Evolutionary conservation across 1,140 invertebrate genomes (phyloP).

Genomic region (Drosophila kikkawai): DNA sequence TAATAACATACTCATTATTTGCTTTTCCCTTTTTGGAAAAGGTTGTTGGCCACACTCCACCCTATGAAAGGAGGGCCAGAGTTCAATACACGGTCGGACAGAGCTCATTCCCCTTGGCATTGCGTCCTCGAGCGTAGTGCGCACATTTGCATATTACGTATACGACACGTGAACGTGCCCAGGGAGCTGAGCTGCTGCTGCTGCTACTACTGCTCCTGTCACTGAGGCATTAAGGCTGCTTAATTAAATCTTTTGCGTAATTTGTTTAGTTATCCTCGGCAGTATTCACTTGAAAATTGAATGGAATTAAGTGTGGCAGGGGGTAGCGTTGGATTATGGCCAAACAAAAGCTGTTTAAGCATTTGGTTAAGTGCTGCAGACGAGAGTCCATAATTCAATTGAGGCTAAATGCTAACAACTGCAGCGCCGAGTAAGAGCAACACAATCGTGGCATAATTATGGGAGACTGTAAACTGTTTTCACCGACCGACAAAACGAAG

Average conservation of each 20-base stretch:
- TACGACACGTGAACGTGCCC: conserved; percentile 71
- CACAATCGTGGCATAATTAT: conserved; percentile 75
- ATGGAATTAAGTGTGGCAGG: conserved; percentile 37
- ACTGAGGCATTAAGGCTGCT: conserved; percentile 61
- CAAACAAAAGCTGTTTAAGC: conserved; percentile 66
- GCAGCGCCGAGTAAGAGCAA: conserved; percentile 38
- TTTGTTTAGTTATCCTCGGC: conserved; percentile 74
- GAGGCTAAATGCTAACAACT: conserved; percentile 69
- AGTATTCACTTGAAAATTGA: conserved; percentile 75
- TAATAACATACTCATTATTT: not conserved
- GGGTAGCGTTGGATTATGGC: conserved; percentile 3
- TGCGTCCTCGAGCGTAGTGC: conserved; percentile 27
- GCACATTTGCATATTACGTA: conserved; percentile 79
- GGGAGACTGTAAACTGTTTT: conserved; percentile 43
- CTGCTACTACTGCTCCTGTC: conserved; percentile 33
- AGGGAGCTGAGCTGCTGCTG: conserved; percentile 18
- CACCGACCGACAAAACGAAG: conserved; percentile 44
- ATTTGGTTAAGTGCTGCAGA: conserved; percentile 62
- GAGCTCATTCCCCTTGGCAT: conserved; percentile 12
- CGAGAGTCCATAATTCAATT: conserved; percentile 66
- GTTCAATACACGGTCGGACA: conserved; percentile 29
- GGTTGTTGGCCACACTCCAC: not conserved
- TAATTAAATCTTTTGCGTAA: conserved; percentile 82
- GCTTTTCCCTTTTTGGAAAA: not conserved
- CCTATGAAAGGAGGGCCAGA: not conserved